Evolutionary conservation across 2,888 invertebrate species (phyloP).

Genomic region (Lypha dubia): DNA sequence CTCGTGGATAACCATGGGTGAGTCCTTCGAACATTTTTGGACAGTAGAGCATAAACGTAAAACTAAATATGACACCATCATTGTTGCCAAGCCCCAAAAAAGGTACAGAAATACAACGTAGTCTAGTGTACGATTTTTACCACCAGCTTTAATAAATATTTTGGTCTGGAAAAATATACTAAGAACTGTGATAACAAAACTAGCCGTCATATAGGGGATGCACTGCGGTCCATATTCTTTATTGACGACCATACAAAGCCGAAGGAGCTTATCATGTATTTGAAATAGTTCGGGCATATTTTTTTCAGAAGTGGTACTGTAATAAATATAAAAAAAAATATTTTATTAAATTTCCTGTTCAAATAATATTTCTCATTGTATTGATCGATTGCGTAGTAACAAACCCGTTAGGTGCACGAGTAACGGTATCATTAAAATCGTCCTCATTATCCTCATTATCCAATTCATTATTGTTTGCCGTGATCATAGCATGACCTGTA

Average conservation of each 20-base stretch:
- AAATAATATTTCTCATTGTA: no score
- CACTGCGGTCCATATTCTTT: slow-evolving; percentile 81
- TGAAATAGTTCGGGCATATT: slow-evolving; percentile 81
- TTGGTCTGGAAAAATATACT: slow-evolving; percentile 82
- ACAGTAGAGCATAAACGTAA: slow-evolving; percentile 81
- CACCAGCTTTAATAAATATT: slow-evolving; percentile 81
- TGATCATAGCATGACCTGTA: neutral
- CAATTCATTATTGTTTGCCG: slow-evolving; percentile 34
- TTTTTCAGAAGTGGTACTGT: slow-evolving; percentile 78
- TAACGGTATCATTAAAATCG: slow-evolving; percentile 30
- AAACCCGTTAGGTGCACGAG: slow-evolving; percentile 8
- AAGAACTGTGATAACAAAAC: slow-evolving; percentile 82
- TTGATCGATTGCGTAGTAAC: no score
- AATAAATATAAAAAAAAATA: slow-evolving; percentile 19
- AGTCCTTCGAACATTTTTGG: slow-evolving; percentile 81
- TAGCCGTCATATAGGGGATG: slow-evolving; percentile 81
- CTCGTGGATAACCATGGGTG: slow-evolving; percentile 83
- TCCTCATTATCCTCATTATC: slow-evolving; percentile 18
- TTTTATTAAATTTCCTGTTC: no score
- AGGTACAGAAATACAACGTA: slow-evolving; percentile 80
- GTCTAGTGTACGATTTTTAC: slow-evolving; percentile 78
- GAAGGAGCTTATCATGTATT: slow-evolving; percentile 81
- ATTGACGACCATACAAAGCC: slow-evolving; percentile 80
- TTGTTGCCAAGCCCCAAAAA: slow-evolving; percentile 80
- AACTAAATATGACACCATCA: slow-evolving; percentile 80